Evolutionary conservation across 2,113 vertebrate species (phyloP), one percentile per base, ranked within the genome.

Genomic region (Galbula dea): DNA sequence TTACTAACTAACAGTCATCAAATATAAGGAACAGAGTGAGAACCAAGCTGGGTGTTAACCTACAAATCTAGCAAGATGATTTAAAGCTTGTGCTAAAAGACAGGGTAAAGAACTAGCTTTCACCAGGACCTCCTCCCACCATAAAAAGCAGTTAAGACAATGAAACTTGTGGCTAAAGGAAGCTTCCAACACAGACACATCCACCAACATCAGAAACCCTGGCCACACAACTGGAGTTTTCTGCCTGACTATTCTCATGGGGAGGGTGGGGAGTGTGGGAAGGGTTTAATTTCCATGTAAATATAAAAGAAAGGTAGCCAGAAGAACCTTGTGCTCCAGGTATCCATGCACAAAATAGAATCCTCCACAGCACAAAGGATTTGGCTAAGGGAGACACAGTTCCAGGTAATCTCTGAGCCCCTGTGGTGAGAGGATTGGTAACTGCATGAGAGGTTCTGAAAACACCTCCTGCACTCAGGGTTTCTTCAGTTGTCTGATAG

Each of bases 141-240:
- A 24, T 67, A 45, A 61, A 83, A 49, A 26, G 26, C 45, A 48
- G 22, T 1, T 15, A 34, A 74, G 74, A 15, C 4, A 0, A 4
- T 20, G 62, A 59, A 36, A 81, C 29, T n/a, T 45, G 30, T 69
- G 74, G 34, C 37, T 36, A 43, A 21, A 71, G 24, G 78, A 52
- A 6, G 10, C 2, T 1, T 32, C 24, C 6, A 27, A 52, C 19
- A 37, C 43, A 7, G n/a, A 34, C 45, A 15, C 0, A 0, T 17
- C 39, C 51, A 37, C 3, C 0, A 29, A 46, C 15, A 45, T 11
- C 18, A 41, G 39, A 48, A 43, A 76, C 30, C 15, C 48, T 43
- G 49, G 26, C 11, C 22, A 63, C n/a, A 22, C 49, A 65, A 20
- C 23, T 29, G 48, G 34, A 27, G 43, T 2, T 75, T 36, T 26